These are phyloP conservation scores for Thunnus albacares DNA, from an alignment of 2,797 vertebrate genomes.

Conservation along the genomic window DNA sequence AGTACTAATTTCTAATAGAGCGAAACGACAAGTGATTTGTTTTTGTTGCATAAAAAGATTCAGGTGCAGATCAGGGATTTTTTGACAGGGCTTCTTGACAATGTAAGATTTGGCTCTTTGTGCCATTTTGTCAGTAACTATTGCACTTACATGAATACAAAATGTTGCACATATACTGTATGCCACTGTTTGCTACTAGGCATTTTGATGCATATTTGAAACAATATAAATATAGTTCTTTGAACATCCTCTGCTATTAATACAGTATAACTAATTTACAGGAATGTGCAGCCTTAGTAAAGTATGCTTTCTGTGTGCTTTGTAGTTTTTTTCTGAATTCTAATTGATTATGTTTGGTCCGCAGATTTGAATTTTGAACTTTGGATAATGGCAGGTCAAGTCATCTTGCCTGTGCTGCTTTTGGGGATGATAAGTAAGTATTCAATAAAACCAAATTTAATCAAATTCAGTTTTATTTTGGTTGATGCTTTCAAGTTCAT, in stretches of 20 bases:
- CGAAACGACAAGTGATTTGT: neutral
- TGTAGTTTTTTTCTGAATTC: neutral
- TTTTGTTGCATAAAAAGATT: neutral
- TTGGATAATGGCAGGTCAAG: slow-evolving; percentile 12
- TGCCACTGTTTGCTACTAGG: no score
- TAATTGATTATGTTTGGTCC: neutral
- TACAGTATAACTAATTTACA: neutral
- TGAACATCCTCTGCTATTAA: no score
- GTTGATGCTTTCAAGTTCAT: neutral
- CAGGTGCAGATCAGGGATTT: neutral
- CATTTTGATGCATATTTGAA: no score
- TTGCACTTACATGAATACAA: neutral
- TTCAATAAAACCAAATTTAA: neutral
- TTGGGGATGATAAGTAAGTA: slow-evolving; percentile 41
- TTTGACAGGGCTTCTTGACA: no score
- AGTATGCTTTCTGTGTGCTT: neutral
- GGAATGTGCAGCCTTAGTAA: neutral
- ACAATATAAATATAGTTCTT: no score
- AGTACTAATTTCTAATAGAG: neutral
- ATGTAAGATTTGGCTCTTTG: neutral
- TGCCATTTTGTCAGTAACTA: no score
- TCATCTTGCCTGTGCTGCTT: slow-evolving; percentile 12
- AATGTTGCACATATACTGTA: neutral
- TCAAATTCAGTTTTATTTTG: neutral
- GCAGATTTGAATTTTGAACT: slow-evolving; percentile 12